Evolutionary conservation across 2,888 invertebrate species (phyloP).

Genomic region (Cantharis flavilabris): DNA sequence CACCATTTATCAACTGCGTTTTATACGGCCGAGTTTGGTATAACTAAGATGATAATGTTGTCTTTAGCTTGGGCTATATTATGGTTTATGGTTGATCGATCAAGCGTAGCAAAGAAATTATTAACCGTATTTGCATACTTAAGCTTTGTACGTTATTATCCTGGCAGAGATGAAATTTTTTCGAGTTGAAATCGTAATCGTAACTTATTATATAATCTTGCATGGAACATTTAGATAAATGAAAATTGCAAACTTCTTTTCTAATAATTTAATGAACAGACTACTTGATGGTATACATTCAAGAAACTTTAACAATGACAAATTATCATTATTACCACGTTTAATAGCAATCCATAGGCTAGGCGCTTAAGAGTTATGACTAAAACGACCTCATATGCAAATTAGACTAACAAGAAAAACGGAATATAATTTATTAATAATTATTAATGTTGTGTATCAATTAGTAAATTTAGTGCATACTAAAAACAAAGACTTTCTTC

Average conservation of each 20-base stretch:
- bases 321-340: conserved; percentile 10
- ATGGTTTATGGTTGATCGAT: background rate
- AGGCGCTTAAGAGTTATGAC: conserved; percentile 21
- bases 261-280: background rate
- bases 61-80: background rate
- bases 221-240: background rate
- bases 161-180: background rate
- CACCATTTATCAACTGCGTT: background rate
- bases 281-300: background rate
- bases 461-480: background rate
- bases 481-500: background rate
- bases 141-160: background rate
- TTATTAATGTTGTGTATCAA: background rate
- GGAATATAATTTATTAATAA: background rate
- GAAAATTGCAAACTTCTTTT: background rate
- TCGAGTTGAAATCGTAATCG: background rate
- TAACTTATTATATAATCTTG: background rate
- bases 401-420: conserved; percentile 1
- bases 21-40: background rate
- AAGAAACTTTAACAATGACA: conserved; percentile 20
- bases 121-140: background rate
- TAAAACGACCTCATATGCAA: conserved; percentile 23
- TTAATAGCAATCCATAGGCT: conserved; percentile 13
- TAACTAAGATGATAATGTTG: background rate
- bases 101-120: background rate